A percentile compares a stretch with the other conserved stretches of the same genome.
These are phyloP conservation scores for Drosophila sordidapex DNA, from an alignment of 2,888 invertebrate species.

Conservation along the genomic window DNA sequence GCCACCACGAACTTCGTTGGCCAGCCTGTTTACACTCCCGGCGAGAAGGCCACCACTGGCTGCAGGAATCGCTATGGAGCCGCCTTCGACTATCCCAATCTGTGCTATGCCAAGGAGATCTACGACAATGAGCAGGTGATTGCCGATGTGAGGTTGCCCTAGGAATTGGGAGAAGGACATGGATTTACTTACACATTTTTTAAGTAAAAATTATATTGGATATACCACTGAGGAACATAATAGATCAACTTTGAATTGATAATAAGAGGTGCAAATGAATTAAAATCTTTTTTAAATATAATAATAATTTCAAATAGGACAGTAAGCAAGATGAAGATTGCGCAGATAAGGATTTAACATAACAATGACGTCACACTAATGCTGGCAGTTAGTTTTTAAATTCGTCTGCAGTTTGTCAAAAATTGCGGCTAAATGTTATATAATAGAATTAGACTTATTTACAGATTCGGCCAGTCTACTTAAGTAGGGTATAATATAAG, in stretches of 20 bases:
- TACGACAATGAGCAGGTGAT: constrained; percentile 62
- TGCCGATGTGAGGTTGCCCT: constrained; percentile 41
- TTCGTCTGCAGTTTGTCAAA: background rate
- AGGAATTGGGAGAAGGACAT: background rate
- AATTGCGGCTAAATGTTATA: background rate
- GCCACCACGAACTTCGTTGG: constrained; percentile 60
- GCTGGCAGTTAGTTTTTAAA: background rate
- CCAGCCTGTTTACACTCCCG: constrained; percentile 57
- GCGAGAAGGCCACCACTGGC: constrained; percentile 55
- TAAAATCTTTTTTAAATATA: background rate
- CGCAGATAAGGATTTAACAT: background rate
- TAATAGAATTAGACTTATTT: background rate
- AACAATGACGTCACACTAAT: background rate
- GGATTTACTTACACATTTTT: background rate
- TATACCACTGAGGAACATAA: constrained; percentile 12
- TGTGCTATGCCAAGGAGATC: constrained; percentile 65
- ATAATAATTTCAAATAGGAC: background rate
- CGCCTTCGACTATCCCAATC: constrained; percentile 61
- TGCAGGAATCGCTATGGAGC: constrained; percentile 64
- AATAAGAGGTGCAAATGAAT: constrained; percentile 1
- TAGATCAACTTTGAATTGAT: background rate
- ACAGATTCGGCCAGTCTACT: background rate
- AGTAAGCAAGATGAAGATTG: background rate
- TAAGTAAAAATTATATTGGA: background rate
- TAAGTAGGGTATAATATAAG: background rate